Conservation (phyloP, 2,113 vertebrate genomes). For the Aphyosemion australe region DNA sequence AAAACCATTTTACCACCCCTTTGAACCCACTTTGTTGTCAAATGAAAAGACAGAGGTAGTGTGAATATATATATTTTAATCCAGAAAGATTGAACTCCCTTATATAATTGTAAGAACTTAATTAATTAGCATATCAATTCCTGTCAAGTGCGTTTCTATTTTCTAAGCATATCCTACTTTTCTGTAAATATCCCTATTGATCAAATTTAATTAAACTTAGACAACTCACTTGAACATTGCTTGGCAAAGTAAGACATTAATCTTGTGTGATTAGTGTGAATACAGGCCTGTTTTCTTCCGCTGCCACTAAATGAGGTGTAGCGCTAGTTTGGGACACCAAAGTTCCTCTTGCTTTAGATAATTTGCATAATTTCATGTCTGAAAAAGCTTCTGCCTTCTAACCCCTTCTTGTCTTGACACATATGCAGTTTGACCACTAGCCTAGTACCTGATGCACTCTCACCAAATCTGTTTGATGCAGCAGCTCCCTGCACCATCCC, state of each 20-base stretch:
- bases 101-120: background rate
- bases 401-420: background rate
- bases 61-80: no score
- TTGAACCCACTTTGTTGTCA: constrained; percentile 1
- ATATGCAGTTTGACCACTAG: background rate
- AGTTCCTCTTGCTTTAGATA: constrained; percentile 35
- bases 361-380: constrained; percentile 21
- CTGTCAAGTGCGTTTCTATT: background rate
- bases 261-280: constrained; percentile 24
- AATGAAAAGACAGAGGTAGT: background rate
- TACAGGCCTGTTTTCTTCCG: constrained; percentile 4
- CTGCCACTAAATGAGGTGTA: constrained; percentile 23
- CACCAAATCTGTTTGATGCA: background rate
- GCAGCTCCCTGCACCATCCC: background rate
- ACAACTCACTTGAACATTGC: constrained; percentile 19
- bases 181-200: constrained; percentile 25
- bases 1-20: background rate
- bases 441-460: background rate
- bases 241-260: constrained; percentile 26
- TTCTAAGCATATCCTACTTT: constrained; percentile 9
- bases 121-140: background rate
- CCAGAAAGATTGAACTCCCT: no score
- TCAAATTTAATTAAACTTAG: constrained; percentile 26
- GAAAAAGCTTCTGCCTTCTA: constrained; percentile 3
- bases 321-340: constrained; percentile 11